phyloP scores from a whole-genome alignment of 53 echinoderm and acorn worm genomes.

The Luidia sarsii region DNA sequence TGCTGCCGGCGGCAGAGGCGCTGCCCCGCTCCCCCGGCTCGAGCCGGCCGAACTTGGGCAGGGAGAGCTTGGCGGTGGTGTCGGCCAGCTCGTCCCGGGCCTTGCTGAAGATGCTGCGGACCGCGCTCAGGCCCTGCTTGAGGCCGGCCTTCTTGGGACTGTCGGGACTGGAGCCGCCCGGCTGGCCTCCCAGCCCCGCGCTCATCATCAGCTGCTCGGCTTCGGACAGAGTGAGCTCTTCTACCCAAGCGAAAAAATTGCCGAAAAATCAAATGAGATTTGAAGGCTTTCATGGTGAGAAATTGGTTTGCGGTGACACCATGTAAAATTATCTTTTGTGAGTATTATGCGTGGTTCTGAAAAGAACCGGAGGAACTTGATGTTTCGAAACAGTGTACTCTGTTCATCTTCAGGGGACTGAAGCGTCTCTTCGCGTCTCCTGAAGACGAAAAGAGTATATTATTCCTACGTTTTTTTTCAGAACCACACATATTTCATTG shows the following conservation, averaged over 20 bases:
- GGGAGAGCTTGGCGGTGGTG: conserved; percentile 64
- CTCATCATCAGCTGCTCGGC: conserved; percentile 1
- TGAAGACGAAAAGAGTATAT: no score
- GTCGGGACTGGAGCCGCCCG: conserved; percentile 1
- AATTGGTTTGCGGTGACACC: no score
- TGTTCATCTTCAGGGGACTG: no score
- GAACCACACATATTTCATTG: neutral
- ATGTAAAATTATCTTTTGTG: no score
- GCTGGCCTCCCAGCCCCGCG: neutral
- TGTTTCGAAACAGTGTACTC: no score
- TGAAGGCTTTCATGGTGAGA: no score
- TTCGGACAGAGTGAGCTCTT: conserved; percentile 4
- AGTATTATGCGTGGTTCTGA: no score
- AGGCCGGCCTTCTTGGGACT: conserved; percentile 9
- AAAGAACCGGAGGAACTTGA: no score
- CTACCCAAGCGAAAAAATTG: neutral
- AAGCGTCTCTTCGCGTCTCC: no score
- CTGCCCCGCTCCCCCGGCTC: conserved; percentile 29
- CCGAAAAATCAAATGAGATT: neutral
- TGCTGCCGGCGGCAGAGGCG: no score
- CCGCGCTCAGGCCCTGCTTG: conserved; percentile 53
- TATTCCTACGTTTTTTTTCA: no score
- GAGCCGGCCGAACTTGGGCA: conserved; percentile 9
- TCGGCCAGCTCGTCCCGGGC: conserved; percentile 81
- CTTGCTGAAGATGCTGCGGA: conserved; percentile 75